A percentile compares a stretch with the other conserved stretches of the same genome.
Conservation (phyloP, 2,797 vertebrate species). For the Acanthurus tractus region DNA sequence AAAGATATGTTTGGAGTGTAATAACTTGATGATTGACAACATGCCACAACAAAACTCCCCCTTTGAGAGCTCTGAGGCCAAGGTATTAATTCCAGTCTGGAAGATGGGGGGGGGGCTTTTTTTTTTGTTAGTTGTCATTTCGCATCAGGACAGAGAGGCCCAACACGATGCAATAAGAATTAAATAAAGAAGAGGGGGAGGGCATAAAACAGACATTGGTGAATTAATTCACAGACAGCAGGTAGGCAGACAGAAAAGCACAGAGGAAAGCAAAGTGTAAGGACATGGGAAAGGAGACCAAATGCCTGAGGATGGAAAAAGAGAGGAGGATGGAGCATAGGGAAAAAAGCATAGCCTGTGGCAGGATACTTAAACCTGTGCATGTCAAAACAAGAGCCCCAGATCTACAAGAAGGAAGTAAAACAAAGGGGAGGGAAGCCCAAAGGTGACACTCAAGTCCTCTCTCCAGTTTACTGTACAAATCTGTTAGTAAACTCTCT, state of each 20-base stretch:
- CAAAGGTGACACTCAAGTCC: slow-evolving; percentile 51
- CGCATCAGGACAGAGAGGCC: slow-evolving; percentile 45
- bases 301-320: slow-evolving; percentile 60
- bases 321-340: slow-evolving; percentile 54
- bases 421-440: slow-evolving; percentile 62
- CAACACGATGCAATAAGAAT: slow-evolving; percentile 43
- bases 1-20: slow-evolving; percentile 57
- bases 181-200: slow-evolving; percentile 13
- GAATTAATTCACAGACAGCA: slow-evolving; percentile 36
- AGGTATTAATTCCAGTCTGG: slow-evolving; percentile 73
- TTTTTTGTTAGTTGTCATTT: slow-evolving; percentile 60
- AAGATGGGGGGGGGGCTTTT: slow-evolving; percentile 25
- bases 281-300: slow-evolving; percentile 49
- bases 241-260: slow-evolving; percentile 27
- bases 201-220: slow-evolving; percentile 38
- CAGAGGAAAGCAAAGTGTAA: slow-evolving; percentile 39
- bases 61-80: slow-evolving; percentile 49
- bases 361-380: slow-evolving; percentile 75
- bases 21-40: slow-evolving; percentile 75
- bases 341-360: slow-evolving; percentile 57
- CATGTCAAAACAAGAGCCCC: slow-evolving; percentile 78
- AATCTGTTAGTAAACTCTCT: slow-evolving; percentile 1
- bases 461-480: slow-evolving; percentile 32
- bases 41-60: slow-evolving; percentile 76
- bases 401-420: slow-evolving; percentile 67